Conservation (phyloP, 2,797 vertebrate species). For the Megaceryle alcyon region DNA sequence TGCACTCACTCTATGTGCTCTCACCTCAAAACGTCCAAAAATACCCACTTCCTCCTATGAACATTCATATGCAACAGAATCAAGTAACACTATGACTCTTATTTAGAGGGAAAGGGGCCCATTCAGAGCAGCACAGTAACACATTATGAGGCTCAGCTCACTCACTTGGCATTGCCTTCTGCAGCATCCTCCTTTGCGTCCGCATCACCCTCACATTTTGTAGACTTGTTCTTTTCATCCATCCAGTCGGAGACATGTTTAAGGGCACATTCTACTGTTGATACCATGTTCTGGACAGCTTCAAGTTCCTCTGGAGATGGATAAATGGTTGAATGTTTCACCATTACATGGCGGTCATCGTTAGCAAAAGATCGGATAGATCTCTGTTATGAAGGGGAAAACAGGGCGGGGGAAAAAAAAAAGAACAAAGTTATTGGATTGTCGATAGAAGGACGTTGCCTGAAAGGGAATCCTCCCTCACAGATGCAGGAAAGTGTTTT, state of each 20-base stretch:
- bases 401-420: background rate
- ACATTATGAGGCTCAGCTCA: constrained; percentile 19
- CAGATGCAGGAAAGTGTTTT: background rate
- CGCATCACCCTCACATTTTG: constrained; percentile 72
- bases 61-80: background rate
- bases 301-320: constrained; percentile 96
- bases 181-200: constrained; percentile 79
- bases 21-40: constrained; percentile 27
- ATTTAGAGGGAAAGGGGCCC: background rate
- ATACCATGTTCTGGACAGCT: constrained; percentile 97
- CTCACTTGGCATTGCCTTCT: constrained; percentile 87
- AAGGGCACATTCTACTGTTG: constrained; percentile 95
- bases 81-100: background rate
- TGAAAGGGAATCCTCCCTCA: background rate
- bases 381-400: constrained; percentile 82
- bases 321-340: constrained; percentile 98
- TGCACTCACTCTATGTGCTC: background rate
- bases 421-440: background rate
- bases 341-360: constrained; percentile 99
- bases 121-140: background rate
- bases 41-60: background rate
- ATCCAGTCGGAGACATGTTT: constrained; percentile 98
- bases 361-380: constrained; percentile 98
- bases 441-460: background rate
- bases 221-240: constrained; percentile 84